Conservation (phyloP, 53 echinoderm and acorn worm genomes). For the Pentamera pediparva region DNA sequence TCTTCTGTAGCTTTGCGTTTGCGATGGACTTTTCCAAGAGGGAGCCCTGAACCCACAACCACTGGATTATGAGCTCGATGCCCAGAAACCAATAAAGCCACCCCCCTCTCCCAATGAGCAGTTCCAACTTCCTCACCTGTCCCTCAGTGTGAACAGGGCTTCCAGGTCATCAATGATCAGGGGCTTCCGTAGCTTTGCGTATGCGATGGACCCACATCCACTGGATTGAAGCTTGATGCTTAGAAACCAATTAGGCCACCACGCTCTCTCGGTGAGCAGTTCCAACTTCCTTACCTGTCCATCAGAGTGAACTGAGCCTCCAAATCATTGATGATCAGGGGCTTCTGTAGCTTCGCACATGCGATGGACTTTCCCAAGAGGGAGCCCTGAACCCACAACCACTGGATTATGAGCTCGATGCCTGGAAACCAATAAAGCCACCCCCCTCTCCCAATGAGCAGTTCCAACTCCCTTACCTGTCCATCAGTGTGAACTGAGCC, state of each 20-base stretch:
- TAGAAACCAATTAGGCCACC: too few relatives aligned
- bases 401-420: background rate
- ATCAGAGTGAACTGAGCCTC: constrained; percentile 66
- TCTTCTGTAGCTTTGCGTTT: too few relatives aligned
- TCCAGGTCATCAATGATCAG: constrained; percentile 85
- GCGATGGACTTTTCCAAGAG: too few relatives aligned
- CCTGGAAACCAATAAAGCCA: background rate
- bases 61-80: background rate
- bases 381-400: too few relatives aligned
- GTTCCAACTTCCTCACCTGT: constrained; percentile 58
- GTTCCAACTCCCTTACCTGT: constrained; percentile 57
- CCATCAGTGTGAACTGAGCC: constrained; percentile 64
- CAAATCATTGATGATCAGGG: constrained; percentile 83
- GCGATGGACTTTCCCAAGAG: constrained; percentile 58
- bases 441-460: background rate
- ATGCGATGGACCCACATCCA: too few relatives aligned
- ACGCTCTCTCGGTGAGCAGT: too few relatives aligned
- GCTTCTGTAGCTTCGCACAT: constrained; percentile 77
- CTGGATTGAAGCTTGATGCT: too few relatives aligned
- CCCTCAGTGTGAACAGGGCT: constrained; percentile 63
- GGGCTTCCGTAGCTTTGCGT: constrained; percentile 79
- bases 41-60: too few relatives aligned
- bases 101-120: background rate
- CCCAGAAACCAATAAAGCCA: background rate
- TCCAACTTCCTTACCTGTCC: constrained; percentile 76